Evolutionary conservation across 2,113 vertebrate genomes (phyloP).

Genomic region (Damaliscus lunatus): DNA sequence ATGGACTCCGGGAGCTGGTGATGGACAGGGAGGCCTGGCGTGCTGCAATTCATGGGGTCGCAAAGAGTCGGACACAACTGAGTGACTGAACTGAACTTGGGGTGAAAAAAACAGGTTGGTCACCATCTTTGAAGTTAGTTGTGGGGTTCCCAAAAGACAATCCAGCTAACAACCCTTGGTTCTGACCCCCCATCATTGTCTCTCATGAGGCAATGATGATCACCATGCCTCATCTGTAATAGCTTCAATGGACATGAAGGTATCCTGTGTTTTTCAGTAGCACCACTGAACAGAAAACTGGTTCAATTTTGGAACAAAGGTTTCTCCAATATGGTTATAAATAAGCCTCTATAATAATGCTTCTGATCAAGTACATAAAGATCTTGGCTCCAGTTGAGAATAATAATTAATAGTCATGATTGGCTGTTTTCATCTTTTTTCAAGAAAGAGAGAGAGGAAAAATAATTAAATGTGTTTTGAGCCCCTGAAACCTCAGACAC

Average conservation of each 20-base stretch:
- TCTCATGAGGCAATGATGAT: background rate
- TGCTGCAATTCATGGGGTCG: too few species aligned
- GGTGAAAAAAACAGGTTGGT: background rate
- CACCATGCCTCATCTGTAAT: background rate
- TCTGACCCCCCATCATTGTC: background rate
- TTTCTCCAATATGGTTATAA: background rate
- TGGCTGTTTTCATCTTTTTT: background rate
- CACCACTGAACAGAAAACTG: background rate
- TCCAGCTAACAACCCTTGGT: background rate
- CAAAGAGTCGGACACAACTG: too few species aligned
- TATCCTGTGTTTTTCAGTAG: background rate
- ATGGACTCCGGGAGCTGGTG: too few species aligned
- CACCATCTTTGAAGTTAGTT: background rate
- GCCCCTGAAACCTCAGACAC: background rate
- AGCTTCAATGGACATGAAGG: background rate
- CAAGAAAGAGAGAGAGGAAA: background rate
- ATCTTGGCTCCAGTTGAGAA: background rate
- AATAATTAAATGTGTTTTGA: background rate
- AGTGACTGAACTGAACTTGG: too few species aligned
- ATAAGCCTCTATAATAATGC: background rate
- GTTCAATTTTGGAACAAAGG: background rate
- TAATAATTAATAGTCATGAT: background rate
- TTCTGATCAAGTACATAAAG: background rate
- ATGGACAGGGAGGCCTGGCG: too few species aligned
- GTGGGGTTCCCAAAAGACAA: background rate